Evolutionary conservation across 2,888 invertebrate species (phyloP), one percentile per base, ranked within the genome.

Genomic region (Drosophila bunnanda): DNA sequence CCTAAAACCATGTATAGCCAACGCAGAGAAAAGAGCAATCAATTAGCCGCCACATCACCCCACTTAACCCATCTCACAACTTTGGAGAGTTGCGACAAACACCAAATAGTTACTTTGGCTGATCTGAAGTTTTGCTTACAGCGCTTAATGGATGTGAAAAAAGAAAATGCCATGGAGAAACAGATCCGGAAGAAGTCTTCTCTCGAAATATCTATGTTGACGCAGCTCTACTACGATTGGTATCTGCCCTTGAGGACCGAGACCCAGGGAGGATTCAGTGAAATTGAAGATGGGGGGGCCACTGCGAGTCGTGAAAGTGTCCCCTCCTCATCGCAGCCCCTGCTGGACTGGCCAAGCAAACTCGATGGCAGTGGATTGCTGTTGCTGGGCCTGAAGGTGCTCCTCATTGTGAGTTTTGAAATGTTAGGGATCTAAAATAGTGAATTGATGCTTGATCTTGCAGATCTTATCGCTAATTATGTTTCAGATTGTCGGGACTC

Each of bases 401-500:
- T 77, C 28, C 36, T 62, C 36, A 67, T 78, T 69, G 85, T 85
- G 72, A 88, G 85, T 85, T 77, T 28, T 30, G 22, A 36, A 41
- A 61, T 43, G 50, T 36, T 20, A 48, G 61, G 28, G 22, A 7
- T 10, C n/a, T 30, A 48, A 44, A 28, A 46, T 13, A 13, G 22
- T 50, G 25, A 41, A 52, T 52, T 34, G 28, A 39, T 60, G 17
- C 20, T 53, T 46, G 30, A 68, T 70, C 28, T 46, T 46, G 25
- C 44, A 46, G 44, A 46, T 46, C 28, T 46, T 46, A 46, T 46
- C 25, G 75, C 73, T 88, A 56, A 77, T 91, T 74, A 53, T 86
- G 53, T 83, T 90, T 64, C 90, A 91, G 91, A 78, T 88, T 15
- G 44, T 83, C 30, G 70, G 78, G 8, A 91, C 89, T 13, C 43